Conservation (phyloP, 2,888 invertebrate species). For the Agrotis puta region DNA sequence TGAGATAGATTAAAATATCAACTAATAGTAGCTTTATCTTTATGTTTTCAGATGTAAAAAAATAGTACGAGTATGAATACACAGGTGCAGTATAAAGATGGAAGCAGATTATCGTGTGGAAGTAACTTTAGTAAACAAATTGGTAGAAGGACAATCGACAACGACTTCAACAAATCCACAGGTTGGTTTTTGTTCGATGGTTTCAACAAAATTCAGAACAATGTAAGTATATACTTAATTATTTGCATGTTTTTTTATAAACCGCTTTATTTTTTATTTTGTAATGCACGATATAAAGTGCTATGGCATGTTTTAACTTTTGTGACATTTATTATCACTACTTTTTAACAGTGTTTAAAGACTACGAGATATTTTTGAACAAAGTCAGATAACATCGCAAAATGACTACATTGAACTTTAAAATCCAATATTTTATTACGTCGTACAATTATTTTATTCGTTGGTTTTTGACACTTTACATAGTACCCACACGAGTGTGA, state of each 20-base stretch:
- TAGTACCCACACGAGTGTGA: neutral
- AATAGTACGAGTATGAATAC: neutral
- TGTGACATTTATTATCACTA: neutral
- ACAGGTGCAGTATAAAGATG: neutral
- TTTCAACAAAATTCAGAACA: neutral
- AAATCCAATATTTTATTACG: slow-evolving; percentile 7
- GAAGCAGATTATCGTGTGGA: no score
- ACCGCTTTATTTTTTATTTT: neutral
- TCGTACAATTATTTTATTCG: slow-evolving; percentile 20
- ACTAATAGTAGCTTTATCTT: no score
- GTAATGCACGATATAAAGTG: neutral
- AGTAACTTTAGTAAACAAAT: neutral
- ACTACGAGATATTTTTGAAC: neutral
- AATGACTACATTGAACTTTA: slow-evolving; percentile 32
- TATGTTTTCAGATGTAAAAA: neutral
- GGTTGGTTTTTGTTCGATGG: slow-evolving; percentile 28
- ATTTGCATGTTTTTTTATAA: neutral
- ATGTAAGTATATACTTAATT: slow-evolving; percentile 8
- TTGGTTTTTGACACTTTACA: slow-evolving; percentile 8
- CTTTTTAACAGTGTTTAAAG: neutral
- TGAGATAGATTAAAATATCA: no score
- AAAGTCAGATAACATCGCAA: slow-evolving; percentile 34
- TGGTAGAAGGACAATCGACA: neutral
- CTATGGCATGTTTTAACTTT: neutral
- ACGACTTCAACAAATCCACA: slow-evolving; percentile 28